Conservation (phyloP, 2,888 invertebrate genomes). For the Cenopis cana region DNA sequence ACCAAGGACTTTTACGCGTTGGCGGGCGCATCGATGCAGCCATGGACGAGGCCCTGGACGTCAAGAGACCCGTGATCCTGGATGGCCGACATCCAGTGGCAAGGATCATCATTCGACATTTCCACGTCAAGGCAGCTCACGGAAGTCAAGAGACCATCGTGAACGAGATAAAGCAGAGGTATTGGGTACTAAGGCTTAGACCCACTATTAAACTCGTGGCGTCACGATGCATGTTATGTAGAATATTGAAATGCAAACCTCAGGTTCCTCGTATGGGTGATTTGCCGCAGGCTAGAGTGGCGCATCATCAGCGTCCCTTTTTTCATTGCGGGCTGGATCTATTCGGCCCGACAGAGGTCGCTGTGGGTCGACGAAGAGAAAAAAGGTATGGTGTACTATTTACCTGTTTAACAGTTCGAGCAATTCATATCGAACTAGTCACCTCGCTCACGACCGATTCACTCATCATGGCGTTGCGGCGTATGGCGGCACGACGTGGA, state of each 20-base stretch:
- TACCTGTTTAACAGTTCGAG: slow-evolving; percentile 7
- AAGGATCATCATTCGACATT: not conserved
- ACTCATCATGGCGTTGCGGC: not conserved
- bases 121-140: not conserved
- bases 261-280: slow-evolving; percentile 6
- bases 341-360: slow-evolving; percentile 13
- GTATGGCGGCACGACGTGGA: slow-evolving; percentile 1
- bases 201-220: not conserved
- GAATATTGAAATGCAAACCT: slow-evolving; percentile 2
- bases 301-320: slow-evolving; percentile 14
- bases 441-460: not conserved
- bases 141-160: not conserved
- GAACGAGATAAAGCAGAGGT: no score
- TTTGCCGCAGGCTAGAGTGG: not conserved
- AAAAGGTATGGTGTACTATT: slow-evolving; percentile 18
- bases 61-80: not conserved
- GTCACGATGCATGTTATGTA: not conserved
- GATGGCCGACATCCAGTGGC: not conserved
- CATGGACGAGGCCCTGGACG: not conserved
- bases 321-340: not conserved
- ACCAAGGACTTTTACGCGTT: no score
- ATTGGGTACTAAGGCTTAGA: no score
- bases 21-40: not conserved
- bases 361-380: slow-evolving; percentile 7
- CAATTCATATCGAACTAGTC: slow-evolving; percentile 4